phyloP scores from a whole-genome alignment of 1,140 invertebrate species.

The Pogonomyrmex barbatus region DNA sequence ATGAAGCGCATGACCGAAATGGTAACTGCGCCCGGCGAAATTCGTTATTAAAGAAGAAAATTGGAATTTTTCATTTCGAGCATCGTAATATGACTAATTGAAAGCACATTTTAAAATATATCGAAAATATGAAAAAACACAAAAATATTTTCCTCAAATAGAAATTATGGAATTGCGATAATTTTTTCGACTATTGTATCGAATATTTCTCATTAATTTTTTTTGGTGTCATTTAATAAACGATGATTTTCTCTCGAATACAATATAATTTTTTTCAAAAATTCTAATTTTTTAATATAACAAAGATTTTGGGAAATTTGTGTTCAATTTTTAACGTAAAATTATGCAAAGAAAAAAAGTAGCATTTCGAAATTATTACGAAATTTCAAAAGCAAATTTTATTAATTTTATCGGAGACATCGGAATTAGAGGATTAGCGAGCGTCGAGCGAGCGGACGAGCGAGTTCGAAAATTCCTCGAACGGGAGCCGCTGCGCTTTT shows the following conservation, averaged over 20 bases:
- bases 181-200: background rate
- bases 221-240: background rate
- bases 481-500: background rate
- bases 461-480: background rate
- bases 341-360: background rate
- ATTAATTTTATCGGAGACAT: background rate
- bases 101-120: background rate
- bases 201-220: background rate
- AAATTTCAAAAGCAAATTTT: background rate
- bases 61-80: background rate
- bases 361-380: background rate
- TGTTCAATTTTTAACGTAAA: background rate
- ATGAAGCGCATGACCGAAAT: constrained; percentile 30
- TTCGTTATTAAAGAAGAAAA: background rate
- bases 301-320: background rate
- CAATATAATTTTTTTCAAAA: background rate
- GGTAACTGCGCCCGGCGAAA: no score
- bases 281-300: background rate
- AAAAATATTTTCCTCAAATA: background rate
- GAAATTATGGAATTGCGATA: background rate
- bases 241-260: background rate
- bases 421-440: background rate
- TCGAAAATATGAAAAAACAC: background rate
- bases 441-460: background rate
- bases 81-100: background rate